Evolutionary conservation across 2,888 invertebrate species (phyloP), one percentile per base, ranked within the genome.

Genomic region (Sthenelais limicola): DNA sequence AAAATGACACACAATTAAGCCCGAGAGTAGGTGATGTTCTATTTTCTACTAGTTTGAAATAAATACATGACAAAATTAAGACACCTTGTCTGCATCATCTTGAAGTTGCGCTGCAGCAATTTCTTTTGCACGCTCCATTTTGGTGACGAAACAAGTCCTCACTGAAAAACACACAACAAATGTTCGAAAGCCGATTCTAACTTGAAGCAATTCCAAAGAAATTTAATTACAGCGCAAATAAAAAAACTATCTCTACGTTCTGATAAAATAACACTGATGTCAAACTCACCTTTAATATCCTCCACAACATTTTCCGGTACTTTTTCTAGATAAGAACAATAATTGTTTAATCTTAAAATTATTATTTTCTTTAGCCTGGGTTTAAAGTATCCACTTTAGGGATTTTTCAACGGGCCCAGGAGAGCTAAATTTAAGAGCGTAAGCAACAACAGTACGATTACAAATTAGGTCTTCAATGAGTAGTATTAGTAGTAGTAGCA

Each of bases 81-180:
- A 3, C 32, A 58, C 71, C 58, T 71, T 54, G 33, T 52, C 35
- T 5, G 35, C 35, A 9, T 67, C 70, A 24, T 67, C 73, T 30
- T 74, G 83, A 26, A 74, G 68, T 66, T 12, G 68, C 26, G 38
- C 73, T 3, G 81, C 81, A 71, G 85, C 84, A 48, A 88, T 84
- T 73, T 80, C 77, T 70, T 90, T 88, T 0, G 94, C 92, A 79
- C 96, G 91, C 68, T 91, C 91, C 43, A 92, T 90, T 38, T 91
- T 92, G 1, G 94, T 94, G 21, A 96, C 94, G 89, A 97, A 96
- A 86, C 97, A 97, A 26, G 94, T 92, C 78, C 95, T 91, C 24
- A 94, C 94, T 87, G 83, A 71, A 92, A 89, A 77, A 7, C n/a
- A n/a, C n/a, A n/a, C n/a, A n/a, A n/a, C n/a, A n/a, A n/a, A n/a